Evolutionary conservation across 1,140 invertebrate species (phyloP), one percentile per base, ranked within the genome.

Genomic region (Probaryconus sp.): DNA sequence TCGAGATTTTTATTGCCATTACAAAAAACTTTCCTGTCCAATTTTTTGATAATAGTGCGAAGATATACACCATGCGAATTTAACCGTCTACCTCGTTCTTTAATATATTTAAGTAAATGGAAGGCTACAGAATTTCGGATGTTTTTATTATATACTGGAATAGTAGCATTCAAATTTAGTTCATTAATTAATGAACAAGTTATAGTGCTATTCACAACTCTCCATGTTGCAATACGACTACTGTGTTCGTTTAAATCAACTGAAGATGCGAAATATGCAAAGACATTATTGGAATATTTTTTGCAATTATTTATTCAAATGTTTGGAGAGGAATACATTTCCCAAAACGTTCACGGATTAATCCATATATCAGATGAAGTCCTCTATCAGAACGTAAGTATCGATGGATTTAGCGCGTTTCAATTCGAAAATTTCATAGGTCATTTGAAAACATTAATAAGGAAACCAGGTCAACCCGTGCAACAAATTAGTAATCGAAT

Each of bases 71-170:
- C 47, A 0, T 5, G 2, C 1, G 60, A 64, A 21, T 64, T 64
- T 45, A 28, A 33, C 16, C 58, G 38, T 10, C 26, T 20, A 18
- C 37, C 37, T 17, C 47, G 60, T 3, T 10, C 5, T 31, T 18
- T 64, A 6, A 5, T 24, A 35, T 42, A 9, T 24, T 2, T 51
- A 16, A 17, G 7, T 10, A 53, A 43, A n/a, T 64, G 37, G 47
- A 64, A 64, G 16, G 60, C 47, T 0, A 64, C 47, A 11, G 47
- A 63, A 33, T 42, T 14, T 9, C 16, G 58, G 6, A 14, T 45
- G 1, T 50, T 50, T 21, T 10, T 63, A 0, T 28, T 63, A 24
- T 61, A 61, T 7, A 14, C 17, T 6, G 13, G 30, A 20, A 10
- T 61, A 5, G 1, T 5, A 26, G 31, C 42, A 10, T 10, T 40